Conservation (phyloP, 2,797 vertebrate species). For the Sebastes nivosus region DNA sequence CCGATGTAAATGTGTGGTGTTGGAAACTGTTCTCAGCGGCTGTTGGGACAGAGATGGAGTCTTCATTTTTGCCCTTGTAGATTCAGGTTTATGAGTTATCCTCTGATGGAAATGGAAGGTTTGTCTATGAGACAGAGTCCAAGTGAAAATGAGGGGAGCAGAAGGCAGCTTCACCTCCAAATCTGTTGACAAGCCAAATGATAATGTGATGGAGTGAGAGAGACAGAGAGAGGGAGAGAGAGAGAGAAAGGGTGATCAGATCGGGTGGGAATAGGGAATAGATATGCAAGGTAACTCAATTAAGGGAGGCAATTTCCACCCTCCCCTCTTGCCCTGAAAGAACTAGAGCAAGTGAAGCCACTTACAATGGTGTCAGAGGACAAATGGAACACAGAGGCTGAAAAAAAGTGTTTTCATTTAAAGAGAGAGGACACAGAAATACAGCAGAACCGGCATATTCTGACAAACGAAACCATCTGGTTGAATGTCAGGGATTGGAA, state of each 20-base stretch:
- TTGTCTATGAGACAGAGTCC: background rate
- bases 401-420: constrained; percentile 17
- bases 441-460: background rate
- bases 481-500: background rate
- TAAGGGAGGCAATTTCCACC: constrained; percentile 72
- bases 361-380: constrained; percentile 71
- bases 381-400: constrained; percentile 62
- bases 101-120: background rate
- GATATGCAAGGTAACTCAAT: constrained; percentile 74
- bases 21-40: background rate
- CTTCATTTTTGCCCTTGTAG: background rate
- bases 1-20: background rate
- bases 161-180: constrained; percentile 50
- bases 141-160: constrained; percentile 34
- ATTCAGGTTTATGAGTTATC: background rate
- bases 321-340: constrained; percentile 63
- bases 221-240: constrained; percentile 4
- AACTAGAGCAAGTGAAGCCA: constrained; percentile 66
- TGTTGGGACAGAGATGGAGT: background rate
- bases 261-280: constrained; percentile 61
- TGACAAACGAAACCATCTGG: background rate
- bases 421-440: constrained; percentile 26
- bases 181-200: constrained; percentile 59
- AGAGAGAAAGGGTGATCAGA: constrained; percentile 31
- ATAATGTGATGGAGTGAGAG: constrained; percentile 38